These are phyloP conservation scores for Cryptotermes secundus DNA, from an alignment of 1,140 invertebrate genomes.

Conservation along the genomic window DNA sequence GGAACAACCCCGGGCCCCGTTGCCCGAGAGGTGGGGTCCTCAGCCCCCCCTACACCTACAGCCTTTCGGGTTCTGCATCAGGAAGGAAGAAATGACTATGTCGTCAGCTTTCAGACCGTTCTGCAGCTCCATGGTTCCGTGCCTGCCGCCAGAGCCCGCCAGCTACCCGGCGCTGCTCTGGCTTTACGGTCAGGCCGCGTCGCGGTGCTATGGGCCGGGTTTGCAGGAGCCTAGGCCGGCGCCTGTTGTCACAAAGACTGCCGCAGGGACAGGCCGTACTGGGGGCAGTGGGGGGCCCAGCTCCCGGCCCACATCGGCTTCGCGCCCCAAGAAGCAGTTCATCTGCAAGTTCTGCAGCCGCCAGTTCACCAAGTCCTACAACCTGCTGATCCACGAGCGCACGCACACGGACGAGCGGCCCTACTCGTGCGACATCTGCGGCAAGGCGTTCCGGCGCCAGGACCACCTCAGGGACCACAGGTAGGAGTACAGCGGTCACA, in stretches of 20 bases:
- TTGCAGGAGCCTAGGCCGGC: conserved; percentile 33
- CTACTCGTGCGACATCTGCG: conserved; percentile 96
- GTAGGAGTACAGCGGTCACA: conserved; percentile 41
- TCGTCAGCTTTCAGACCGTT: background rate
- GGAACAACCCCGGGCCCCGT: background rate
- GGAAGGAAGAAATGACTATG: background rate
- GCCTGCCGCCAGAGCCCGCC: conserved; percentile 38
- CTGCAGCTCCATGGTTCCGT: background rate
- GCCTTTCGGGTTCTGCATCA: conserved; percentile 18
- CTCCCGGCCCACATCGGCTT: conserved; percentile 62
- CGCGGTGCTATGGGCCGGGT: background rate
- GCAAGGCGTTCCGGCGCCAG: conserved; percentile 61
- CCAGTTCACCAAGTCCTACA: conserved; percentile 98
- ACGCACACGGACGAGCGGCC: conserved; percentile 98
- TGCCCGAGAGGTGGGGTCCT: background rate
- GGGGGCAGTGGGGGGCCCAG: conserved; percentile 41
- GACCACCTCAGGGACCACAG: conserved; percentile 56
- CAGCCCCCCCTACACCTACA: background rate
- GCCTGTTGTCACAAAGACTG: conserved; percentile 43
- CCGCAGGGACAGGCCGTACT: conserved; percentile 41
- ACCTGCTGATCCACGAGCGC: conserved; percentile 94
- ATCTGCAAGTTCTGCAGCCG: conserved; percentile 95
- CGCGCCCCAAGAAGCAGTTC: conserved; percentile 66
- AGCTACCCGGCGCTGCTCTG: conserved; percentile 33
- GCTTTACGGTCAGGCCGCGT: conserved; percentile 31